Evolutionary conservation across 2,888 invertebrate genomes (phyloP).

Genomic region (Amphipoea oculea): DNA sequence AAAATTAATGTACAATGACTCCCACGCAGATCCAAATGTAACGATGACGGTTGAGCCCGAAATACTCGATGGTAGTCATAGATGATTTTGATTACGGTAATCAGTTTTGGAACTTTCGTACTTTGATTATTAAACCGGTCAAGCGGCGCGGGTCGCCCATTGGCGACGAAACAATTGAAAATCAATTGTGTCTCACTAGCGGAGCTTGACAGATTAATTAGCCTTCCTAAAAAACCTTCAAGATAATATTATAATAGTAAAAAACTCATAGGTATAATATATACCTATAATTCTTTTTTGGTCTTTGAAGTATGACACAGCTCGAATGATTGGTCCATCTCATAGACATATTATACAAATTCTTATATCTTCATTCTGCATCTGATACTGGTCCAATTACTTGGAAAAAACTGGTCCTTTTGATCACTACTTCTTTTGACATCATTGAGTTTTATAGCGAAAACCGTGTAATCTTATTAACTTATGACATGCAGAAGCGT

Average conservation of each 20-base stretch:
- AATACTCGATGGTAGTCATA: slow-evolving; percentile 22
- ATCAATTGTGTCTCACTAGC: no score
- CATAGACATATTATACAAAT: no score
- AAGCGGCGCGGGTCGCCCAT: no score
- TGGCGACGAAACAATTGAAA: no score
- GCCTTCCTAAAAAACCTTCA: background rate
- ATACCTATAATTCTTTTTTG: background rate
- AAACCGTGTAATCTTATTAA: background rate
- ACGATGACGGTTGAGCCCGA: slow-evolving; percentile 56
- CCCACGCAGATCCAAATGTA: slow-evolving; percentile 57
- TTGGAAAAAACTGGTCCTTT: background rate
- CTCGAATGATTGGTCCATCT: background rate
- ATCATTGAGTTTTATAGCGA: background rate
- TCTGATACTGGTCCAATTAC: background rate
- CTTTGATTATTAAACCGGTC: no score
- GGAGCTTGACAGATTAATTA: no score
- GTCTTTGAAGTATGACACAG: background rate
- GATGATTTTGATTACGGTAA: slow-evolving; percentile 35
- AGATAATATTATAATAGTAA: background rate
- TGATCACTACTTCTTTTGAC: no score
- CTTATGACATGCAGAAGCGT: no score
- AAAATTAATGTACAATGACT: slow-evolving; percentile 59
- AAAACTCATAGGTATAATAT: background rate
- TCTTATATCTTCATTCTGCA: no score
- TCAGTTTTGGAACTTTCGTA: slow-evolving; percentile 14